Conservation (phyloP, 2,888 invertebrate genomes). For the Archaeoteleia sp. region DNA sequence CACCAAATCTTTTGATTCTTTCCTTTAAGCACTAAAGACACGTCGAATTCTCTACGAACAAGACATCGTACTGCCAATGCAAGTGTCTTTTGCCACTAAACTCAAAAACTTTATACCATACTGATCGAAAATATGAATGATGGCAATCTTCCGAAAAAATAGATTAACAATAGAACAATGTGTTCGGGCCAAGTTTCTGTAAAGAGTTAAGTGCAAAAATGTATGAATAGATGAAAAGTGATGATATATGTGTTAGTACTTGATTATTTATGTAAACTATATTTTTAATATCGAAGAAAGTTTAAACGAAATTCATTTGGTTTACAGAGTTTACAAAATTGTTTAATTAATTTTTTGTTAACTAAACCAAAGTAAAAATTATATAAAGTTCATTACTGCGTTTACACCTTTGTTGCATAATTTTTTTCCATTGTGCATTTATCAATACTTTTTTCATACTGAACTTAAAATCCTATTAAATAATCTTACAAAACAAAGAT, state of each 20-base stretch:
- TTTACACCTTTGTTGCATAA: too few relatives aligned
- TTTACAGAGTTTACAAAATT: conserved; percentile 14
- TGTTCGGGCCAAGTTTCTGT: conserved; percentile 21
- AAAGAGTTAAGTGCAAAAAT: conserved; percentile 10
- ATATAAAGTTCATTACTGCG: too few relatives aligned
- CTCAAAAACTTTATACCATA: conserved; percentile 15
- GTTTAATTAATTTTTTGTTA: too few relatives aligned
- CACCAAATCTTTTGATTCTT: too few relatives aligned
- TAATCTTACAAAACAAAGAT: too few relatives aligned
- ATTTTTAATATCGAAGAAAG: conserved; percentile 15
- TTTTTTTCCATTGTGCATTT: too few relatives aligned
- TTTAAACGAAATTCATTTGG: conserved; percentile 10
- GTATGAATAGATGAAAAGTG: conserved; percentile 23
- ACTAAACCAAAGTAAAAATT: too few relatives aligned
- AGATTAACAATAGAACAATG: conserved; percentile 3
- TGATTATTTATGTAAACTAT: conserved; percentile 29
- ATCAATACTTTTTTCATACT: too few relatives aligned
- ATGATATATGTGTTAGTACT: conserved; percentile 17
- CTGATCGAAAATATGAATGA: conserved; percentile 19
- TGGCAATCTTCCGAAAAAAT: conserved; percentile 28
- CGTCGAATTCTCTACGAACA: too few relatives aligned
- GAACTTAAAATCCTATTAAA: too few relatives aligned
- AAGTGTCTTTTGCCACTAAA: conserved; percentile 29
- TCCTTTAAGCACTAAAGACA: too few relatives aligned
- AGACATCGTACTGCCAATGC: conserved; percentile 36